A percentile compares a stretch with the other conserved stretches of the same genome.
phyloP scores from a whole-genome alignment of 2,888 invertebrate genomes.

The Tachina lurida region DNA sequence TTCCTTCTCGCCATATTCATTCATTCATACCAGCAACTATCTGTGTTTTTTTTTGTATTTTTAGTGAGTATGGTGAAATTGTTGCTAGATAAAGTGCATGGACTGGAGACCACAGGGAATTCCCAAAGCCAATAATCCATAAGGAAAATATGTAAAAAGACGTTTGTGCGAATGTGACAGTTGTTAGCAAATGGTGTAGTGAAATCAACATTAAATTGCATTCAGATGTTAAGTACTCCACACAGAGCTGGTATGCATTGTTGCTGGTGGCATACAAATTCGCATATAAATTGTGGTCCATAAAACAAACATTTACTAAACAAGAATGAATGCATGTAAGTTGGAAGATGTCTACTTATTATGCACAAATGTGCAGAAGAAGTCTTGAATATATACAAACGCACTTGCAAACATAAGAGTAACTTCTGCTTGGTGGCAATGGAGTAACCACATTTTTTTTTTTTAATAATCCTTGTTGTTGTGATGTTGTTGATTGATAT shows the following conservation, averaged over 20 bases:
- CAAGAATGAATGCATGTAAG: background rate
- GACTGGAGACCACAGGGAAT: conserved; percentile 40
- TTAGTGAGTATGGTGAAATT: background rate
- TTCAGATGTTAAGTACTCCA: conserved; percentile 25
- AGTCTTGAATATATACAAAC: background rate
- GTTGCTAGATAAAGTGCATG: conserved; percentile 11
- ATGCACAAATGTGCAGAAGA: conserved; percentile 11
- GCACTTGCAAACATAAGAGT: background rate
- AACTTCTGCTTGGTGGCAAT: conserved; percentile 23
- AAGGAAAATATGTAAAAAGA: conserved; percentile 38
- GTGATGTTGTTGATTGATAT: background rate
- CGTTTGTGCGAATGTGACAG: conserved; percentile 30
- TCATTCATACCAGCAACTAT: background rate
- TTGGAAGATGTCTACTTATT: background rate
- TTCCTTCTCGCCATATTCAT: conserved; percentile 9
- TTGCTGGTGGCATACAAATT: background rate
- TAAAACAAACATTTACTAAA: background rate
- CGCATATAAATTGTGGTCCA: conserved; percentile 31
- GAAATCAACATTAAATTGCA: conserved; percentile 59
- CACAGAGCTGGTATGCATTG: background rate
- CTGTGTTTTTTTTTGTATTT: background rate
- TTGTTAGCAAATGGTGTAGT: conserved; percentile 42
- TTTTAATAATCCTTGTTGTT: background rate
- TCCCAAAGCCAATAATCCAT: conserved; percentile 61
- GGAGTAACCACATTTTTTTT: conserved; percentile 13